Base-by-base conservation (phyloP, 2,113 vertebrate genomes). In the Seriola aureovittata region DNA sequence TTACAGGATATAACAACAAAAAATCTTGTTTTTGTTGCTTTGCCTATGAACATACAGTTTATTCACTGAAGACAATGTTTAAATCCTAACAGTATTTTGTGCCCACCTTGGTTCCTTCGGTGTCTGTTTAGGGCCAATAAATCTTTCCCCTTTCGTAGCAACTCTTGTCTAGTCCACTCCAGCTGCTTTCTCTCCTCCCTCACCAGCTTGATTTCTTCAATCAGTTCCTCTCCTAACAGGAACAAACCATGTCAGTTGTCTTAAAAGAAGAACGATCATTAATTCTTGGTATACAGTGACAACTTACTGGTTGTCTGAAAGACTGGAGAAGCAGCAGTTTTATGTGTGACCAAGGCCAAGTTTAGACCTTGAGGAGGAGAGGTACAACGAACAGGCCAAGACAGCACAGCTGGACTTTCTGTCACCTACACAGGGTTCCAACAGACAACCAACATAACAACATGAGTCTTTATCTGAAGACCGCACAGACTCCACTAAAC, bases 91-190 rank as follows among this genome's bases (percentile, higher is more conserved):
- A 55, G n/a, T 8, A 48, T 94, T n/a, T 68, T 23, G 34, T 29
- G 17, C 81, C 76, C 38, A 98, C 97, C 97, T 57, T 95, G 94
- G 86, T 95, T 96, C 91, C 81, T 93, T 57, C 91, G 94, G 57
- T 96, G 92, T 80, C 95, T 94, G 83, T 94, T 96, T 85, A 97
- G 95, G 68, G 96, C 95, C 92, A 97, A 80, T 10, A 98, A 86
- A 34, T 90, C 94, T 92, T 96, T 97, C 29, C 91, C 95, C 88
- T 95, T 97, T 82, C 94, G 96, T 0, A 97, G 82, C 81, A 98
- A 86, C 65, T 97, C 96, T 85, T 97, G 95, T 87, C 96, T 96
- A 7, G 54, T 95, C 92, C 92, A 96, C 91, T 97, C 97, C 78
- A 97, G 93, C 42, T 93, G 90, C 76, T 88, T 96, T 89, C 96